Base-by-base conservation (phyloP, 2,888 invertebrate species). In the Parochlus steinenii region DNA sequence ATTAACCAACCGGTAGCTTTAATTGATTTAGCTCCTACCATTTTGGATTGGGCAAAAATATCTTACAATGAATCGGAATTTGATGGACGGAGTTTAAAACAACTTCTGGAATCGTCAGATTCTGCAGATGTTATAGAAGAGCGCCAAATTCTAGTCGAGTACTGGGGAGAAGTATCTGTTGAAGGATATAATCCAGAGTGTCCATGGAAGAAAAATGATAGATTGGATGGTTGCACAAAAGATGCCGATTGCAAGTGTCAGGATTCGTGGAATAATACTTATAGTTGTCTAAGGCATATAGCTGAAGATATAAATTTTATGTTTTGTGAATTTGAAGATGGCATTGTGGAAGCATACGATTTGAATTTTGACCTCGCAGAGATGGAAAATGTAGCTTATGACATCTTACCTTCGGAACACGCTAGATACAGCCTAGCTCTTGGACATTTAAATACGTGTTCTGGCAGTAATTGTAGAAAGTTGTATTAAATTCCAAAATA, bases 1-100 rank as follows among this genome's bases (percentile, higher is more conserved):
- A 56, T 69, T 40, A 49, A 54, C 1, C 59, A 67, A 33, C 72
- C 80, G 0, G 67, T 80, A 0, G 62, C 77, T 6, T 71, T 78
- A 44, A 72, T 89, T n/a, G 90, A 92, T 53, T 49, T 92, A 25
- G 79, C 80, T 3, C 79, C 87, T 0, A 89, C 90, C 0, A 74
- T 92, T 44, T 51, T 87, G 20, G 65, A 73, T 37, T 61, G 89
- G 48, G 79, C 79, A 2, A 43, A 33, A 20, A 16, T 33, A 5
- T 8, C 12, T 23, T 24, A 18, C 6, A n/a, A 31, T 1, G n/a
- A 14, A 11, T 3, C 15, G 11, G 46, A 56, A 14, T 70, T 75
- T 62, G 81, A 83, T 53, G 83, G 83, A 0, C 43, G 49, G 15
- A 68, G 73, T 1, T 54, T 73, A 42, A 48, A 56, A 7, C 45